Conservation (phyloP, 1,140 invertebrate genomes). For the Drosophila athabasca region DNA sequence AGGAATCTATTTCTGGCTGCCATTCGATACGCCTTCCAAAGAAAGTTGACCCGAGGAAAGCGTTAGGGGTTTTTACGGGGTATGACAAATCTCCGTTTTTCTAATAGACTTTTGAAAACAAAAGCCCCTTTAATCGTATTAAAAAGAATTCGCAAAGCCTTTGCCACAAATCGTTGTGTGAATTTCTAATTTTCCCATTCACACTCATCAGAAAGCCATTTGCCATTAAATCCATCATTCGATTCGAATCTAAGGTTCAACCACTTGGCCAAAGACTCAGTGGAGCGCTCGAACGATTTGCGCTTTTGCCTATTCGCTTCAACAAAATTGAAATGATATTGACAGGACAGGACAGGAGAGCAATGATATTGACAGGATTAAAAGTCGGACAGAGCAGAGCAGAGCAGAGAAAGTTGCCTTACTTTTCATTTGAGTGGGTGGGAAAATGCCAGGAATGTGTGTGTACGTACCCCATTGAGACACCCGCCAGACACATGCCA, state of each 20-base stretch:
- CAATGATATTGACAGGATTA: slow-evolving; percentile 34
- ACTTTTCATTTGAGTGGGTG: slow-evolving; percentile 23
- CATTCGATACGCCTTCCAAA: slow-evolving; percentile 4
- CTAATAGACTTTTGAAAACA: slow-evolving; percentile 18
- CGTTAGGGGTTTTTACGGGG: too few species aligned
- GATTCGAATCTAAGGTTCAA: slow-evolving; percentile 40
- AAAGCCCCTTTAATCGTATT: slow-evolving; percentile 26
- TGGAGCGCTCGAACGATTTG: slow-evolving; percentile 14
- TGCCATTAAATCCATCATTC: slow-evolving; percentile 27
- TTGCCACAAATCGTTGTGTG: slow-evolving; percentile 17
- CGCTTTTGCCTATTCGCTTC: slow-evolving; percentile 28
- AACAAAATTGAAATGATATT: slow-evolving; percentile 19
- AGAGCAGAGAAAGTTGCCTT: slow-evolving; percentile 28
- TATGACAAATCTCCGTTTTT: slow-evolving; percentile 28
- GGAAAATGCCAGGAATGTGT: slow-evolving; percentile 7
- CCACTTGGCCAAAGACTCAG: slow-evolving; percentile 25
- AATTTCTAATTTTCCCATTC: slow-evolving; percentile 42
- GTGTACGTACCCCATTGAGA: neutral
- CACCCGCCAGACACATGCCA: neutral
- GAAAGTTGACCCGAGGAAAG: slow-evolving; percentile 15
- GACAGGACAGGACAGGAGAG: slow-evolving; percentile 23
- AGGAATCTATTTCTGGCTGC: slow-evolving; percentile 8
- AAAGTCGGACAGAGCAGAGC: neutral
- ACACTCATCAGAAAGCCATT: slow-evolving; percentile 51
- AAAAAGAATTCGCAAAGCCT: slow-evolving; percentile 29